These are phyloP conservation scores for Tanytarsus gracilentus DNA, from an alignment of 2,888 invertebrate species.

Conservation along the genomic window DNA sequence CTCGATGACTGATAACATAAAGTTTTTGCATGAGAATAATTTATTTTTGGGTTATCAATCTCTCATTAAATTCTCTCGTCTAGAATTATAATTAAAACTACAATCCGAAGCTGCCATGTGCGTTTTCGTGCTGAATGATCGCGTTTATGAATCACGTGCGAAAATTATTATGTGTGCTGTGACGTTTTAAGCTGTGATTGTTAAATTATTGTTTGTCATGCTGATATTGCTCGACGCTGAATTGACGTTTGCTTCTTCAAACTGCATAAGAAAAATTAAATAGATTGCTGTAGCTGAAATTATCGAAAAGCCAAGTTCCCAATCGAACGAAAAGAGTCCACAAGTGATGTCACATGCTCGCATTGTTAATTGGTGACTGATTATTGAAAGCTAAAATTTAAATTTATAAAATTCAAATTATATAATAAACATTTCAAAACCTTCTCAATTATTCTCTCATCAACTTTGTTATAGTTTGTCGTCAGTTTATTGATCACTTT, in stretches of 20 bases:
- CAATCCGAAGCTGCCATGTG: too few species aligned
- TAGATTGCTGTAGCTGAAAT: conserved; percentile 22
- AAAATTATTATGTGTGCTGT: too few species aligned
- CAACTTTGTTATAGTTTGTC: background rate
- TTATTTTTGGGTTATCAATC: too few species aligned
- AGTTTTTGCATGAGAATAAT: too few species aligned
- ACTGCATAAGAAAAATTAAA: conserved; percentile 17
- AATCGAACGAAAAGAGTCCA: conserved; percentile 14
- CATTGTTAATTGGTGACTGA: conserved; percentile 20
- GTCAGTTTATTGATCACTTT: conserved; percentile 20
- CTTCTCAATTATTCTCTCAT: conserved; percentile 10
- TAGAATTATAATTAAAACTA: too few species aligned
- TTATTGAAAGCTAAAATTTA: conserved; percentile 20
- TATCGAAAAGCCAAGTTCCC: conserved; percentile 15
- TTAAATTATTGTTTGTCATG: background rate
- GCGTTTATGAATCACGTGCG: too few species aligned
- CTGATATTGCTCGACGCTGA: background rate
- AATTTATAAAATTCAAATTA: background rate
- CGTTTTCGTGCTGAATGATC: too few species aligned
- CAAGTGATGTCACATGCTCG: background rate
- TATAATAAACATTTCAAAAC: background rate
- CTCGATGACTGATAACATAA: too few species aligned
- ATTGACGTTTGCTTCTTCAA: conserved; percentile 9
- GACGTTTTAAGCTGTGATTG: background rate
- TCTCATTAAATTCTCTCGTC: too few species aligned